Conservation (phyloP, 2,113 vertebrate genomes). For the Notarius quadriscutis region DNA sequence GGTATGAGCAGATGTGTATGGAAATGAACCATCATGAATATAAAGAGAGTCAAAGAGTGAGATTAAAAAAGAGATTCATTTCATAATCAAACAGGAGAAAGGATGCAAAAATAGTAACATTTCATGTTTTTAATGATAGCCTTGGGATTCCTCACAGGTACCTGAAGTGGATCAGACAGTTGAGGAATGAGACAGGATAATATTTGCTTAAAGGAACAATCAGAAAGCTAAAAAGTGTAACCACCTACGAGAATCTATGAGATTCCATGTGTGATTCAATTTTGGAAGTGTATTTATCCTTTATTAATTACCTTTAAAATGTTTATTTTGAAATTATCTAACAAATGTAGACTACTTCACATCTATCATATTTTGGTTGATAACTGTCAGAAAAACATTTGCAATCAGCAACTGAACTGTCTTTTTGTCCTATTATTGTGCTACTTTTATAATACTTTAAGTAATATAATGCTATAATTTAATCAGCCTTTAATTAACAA, state of each 20-base stretch:
- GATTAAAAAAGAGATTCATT: neutral
- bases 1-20: neutral
- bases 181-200: neutral
- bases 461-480: too few relatives aligned
- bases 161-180: constrained; percentile 9
- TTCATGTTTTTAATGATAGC: constrained; percentile 26
- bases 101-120: neutral
- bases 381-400: neutral
- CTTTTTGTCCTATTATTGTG: neutral
- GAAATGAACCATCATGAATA: constrained; percentile 34
- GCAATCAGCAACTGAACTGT: neutral
- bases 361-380: neutral
- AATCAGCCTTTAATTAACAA: too few relatives aligned
- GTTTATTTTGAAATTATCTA: neutral
- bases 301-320: neutral
- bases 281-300: neutral
- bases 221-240: neutral
- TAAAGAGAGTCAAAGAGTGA: neutral
- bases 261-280: neutral
- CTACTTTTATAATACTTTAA: neutral
- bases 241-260: neutral
- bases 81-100: constrained; percentile 28
- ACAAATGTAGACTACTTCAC: neutral
- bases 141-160: constrained; percentile 15
- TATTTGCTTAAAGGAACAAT: neutral